Evolutionary conservation across 2,888 invertebrate genomes (phyloP), one percentile per base, ranked within the genome.

Genomic region (Glyphotaelius pellucidus): DNA sequence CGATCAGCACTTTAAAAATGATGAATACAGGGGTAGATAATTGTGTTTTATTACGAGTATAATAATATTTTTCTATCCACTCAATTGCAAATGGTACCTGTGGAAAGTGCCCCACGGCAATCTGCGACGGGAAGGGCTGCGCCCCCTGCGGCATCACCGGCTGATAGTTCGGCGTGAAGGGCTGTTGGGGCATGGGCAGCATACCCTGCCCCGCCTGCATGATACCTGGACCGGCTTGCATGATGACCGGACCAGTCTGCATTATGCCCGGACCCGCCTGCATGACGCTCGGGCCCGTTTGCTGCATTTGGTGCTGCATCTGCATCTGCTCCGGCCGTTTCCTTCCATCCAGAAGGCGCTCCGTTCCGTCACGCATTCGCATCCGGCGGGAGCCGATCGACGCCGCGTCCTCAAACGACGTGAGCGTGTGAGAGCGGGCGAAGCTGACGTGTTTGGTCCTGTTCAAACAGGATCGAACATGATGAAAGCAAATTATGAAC

Each of bases 371-470:
- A 92, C 93, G 80, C 94, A 94, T 92, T 94, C 94, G 92, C 94
- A 95, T 80, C 94, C 67, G 95, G 94, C 94, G 95, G 94, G 93
- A 95, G 94, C 94, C 96, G 93, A 96, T 95, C 0, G 96, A 95
- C 4, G 96, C 96, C 83, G 97, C 97, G 94, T 98, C 97, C 94
- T 98, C 98, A 94, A 98, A 98, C 9, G 98, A 98, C 47, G 98
- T 98, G 94, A 98, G 95, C 0, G 98, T 98, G 94, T 98, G 98
- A 7, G 98, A 98, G 92, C 98, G 97, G 87, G 98, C 98, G 94
- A 99, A 99, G 94, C 98, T 98, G 79, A 99, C 99, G 95, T 99
- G 99, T 95, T 99, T 99, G 93, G 98, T 97, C 95, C 98, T 98
- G 95, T 35, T 86, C 42, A 86, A 86, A 86, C 86, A 86, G 86